Percentiles rank a stretch among this genome's conserved stretches.
phyloP scores from a whole-genome alignment of 2,888 invertebrate genomes.

The Scaptodrosophila latifasciaeformis region DNA sequence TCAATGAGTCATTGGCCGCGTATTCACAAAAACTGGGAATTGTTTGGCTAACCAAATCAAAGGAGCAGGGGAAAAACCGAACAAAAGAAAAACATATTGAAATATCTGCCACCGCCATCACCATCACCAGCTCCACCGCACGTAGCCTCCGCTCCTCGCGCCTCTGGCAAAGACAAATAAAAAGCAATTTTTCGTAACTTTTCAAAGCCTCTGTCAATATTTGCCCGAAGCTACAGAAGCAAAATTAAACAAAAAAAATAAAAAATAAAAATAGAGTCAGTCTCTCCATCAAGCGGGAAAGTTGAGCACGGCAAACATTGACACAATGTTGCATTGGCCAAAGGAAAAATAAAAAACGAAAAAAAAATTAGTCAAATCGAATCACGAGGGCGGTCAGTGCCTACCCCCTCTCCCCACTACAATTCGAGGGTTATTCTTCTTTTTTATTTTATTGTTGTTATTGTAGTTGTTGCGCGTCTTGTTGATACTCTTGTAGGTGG shows the following conservation, averaged over 20 bases:
- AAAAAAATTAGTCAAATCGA: too few relatives aligned
- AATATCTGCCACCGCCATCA: background rate
- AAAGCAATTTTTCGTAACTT: slow-evolving; percentile 54
- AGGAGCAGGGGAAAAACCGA: slow-evolving; percentile 9
- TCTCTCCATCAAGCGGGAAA: slow-evolving; percentile 42
- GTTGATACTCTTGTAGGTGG: background rate
- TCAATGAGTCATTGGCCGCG: slow-evolving; percentile 64
- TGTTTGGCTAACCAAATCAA: background rate
- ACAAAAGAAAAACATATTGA: slow-evolving; percentile 4
- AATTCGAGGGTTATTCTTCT: background rate
- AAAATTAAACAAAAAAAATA: slow-evolving; percentile 23
- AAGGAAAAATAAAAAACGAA: background rate
- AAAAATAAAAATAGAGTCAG: slow-evolving; percentile 31
- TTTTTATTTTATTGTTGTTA: background rate
- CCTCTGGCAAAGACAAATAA: slow-evolving; percentile 34
- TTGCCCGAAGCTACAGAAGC: slow-evolving; percentile 43
- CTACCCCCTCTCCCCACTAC: too few relatives aligned
- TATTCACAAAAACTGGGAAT: slow-evolving; percentile 9
- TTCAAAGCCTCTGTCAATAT: slow-evolving; percentile 64
- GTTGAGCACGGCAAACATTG: slow-evolving; percentile 41
- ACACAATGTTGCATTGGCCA: slow-evolving; percentile 54
- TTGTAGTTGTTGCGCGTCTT: background rate
- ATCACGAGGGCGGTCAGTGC: too few relatives aligned
- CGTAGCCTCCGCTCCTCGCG: too few relatives aligned
- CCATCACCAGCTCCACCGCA: too few relatives aligned